These are phyloP conservation scores for Gallinago nigripennis DNA, from an alignment of 2,797 vertebrate species.

Conservation along the genomic window DNA sequence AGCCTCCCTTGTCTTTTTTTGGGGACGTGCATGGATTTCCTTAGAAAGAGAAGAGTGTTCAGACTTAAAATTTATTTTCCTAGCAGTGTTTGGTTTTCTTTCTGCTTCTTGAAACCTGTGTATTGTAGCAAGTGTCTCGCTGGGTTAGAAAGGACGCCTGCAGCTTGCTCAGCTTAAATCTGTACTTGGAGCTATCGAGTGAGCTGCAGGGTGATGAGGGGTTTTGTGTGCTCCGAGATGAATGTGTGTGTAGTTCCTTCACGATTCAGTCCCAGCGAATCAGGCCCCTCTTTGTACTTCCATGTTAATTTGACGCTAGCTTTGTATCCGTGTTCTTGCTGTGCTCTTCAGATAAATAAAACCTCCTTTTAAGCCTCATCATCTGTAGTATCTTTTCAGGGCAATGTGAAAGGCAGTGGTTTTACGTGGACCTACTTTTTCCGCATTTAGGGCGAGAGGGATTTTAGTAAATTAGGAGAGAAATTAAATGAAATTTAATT, in stretches of 20 bases:
- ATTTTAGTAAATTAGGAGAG: not conserved
- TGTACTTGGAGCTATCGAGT: constrained; percentile 8
- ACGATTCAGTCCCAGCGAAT: constrained; percentile 52
- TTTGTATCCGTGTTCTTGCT: constrained; percentile 59
- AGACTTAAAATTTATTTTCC: not conserved
- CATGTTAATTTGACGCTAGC: constrained; percentile 58
- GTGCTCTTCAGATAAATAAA: constrained; percentile 62
- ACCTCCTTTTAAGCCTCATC: constrained; percentile 51
- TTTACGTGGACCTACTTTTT: not conserved
- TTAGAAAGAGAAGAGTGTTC: not conserved
- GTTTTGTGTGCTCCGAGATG: constrained; percentile 2
- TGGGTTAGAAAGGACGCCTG: not conserved
- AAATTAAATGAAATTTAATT: not conserved
- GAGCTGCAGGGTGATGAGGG: constrained; percentile 28
- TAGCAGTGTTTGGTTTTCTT: not conserved
- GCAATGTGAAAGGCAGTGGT: constrained; percentile 8
- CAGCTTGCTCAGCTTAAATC: constrained; percentile 22
- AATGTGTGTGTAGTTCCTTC: constrained; percentile 67
- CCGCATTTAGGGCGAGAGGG: not conserved
- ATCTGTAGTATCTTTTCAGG: constrained; percentile 51
- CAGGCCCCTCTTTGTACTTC: constrained; percentile 59
- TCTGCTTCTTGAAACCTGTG: not conserved
- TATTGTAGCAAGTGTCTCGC: not conserved
- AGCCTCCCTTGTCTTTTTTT: not conserved
- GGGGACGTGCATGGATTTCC: not conserved